Base-by-base conservation (phyloP, 1,140 invertebrate genomes). In the Physella acuta region DNA sequence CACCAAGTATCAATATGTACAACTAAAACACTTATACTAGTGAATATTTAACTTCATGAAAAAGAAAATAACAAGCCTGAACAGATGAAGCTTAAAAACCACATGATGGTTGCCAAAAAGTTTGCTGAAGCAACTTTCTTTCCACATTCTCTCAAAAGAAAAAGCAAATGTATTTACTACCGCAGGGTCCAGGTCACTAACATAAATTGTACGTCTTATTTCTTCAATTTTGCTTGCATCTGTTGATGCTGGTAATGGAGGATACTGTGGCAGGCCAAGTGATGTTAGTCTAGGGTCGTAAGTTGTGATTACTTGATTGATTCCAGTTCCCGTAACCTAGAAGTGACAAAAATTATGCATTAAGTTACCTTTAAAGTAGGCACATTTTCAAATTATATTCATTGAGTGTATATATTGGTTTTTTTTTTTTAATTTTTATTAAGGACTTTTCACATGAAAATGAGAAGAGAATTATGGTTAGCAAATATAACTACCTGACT, bases 221-320 rank as follows among this genome's bases (percentile, higher is more conserved):
- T 99, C 97, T 87, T 99, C 97, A 68, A 99, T 93, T 82, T 94
- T 94, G 30, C 91, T 87, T 28, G 91, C 90, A 83, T 99, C 96
- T 75, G 94, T 91, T 64, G 91, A 91, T 0, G 93, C 92, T 36
- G 97, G 94, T 56, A 99, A 81, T 3, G 92, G 91, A 14, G 97
- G 97, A 87, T 99, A 99, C 20, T 90, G 87, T 0, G 95, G 94
- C 20, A 99, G 85, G 65, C 92, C 92, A 71, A 93, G 90, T 5
- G 91, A 90, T 34, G 90, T 89, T 52, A 99, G 83, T 36, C 78
- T 70, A 1, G 96, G 94, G 86, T 99, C 97, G 78, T 92, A 89
- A 4, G 95, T 98, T 44, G 91, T 90, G 58, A 98, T 94, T 0
- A 93, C 90, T 77, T 90, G 87, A 81, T 92, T 92, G 3, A 91